phyloP scores from a whole-genome alignment of 1,140 invertebrate species.

The Drosophila auraria region DNA sequence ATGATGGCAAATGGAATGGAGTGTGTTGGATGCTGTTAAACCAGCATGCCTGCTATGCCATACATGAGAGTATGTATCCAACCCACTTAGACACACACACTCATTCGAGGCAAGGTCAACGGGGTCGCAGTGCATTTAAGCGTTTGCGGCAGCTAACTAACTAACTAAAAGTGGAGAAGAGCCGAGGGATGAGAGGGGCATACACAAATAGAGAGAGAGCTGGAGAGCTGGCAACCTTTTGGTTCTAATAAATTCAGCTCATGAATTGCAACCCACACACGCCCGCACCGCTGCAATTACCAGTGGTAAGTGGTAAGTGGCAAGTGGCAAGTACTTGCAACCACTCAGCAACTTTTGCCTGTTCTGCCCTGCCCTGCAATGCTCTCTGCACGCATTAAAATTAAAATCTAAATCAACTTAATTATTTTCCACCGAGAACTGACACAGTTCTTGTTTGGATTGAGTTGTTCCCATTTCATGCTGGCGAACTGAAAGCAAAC shows the following conservation, averaged over 20 bases:
- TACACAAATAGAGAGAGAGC: conserved; percentile 11
- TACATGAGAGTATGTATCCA: neutral
- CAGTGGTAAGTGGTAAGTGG: conserved; percentile 32
- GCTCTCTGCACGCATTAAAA: conserved; percentile 17
- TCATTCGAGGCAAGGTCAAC: conserved; percentile 60
- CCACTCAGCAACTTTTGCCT: conserved; percentile 25
- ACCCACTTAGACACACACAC: conserved; percentile 11
- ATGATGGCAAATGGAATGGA: conserved; percentile 27
- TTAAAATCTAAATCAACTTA: conserved; percentile 44
- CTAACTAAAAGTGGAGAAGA: conserved; percentile 45
- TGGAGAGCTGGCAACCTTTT: conserved; percentile 16
- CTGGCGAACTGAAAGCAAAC: conserved; percentile 25
- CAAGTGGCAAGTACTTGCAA: conserved; percentile 28
- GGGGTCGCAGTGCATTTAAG: conserved; percentile 68
- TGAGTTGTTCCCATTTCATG: conserved; percentile 23
- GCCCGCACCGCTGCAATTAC: conserved; percentile 55
- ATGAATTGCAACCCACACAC: conserved; percentile 41
- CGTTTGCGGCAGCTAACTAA: conserved; percentile 53
- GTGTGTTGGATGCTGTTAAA: conserved; percentile 25
- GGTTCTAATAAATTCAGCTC: conserved; percentile 67
- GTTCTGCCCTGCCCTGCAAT: neutral
- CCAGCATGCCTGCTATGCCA: conserved; percentile 3
- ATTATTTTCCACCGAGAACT: conserved; percentile 27
- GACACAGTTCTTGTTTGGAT: conserved; percentile 47
- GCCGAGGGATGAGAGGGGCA: neutral